Evolutionary conservation across 1,140 invertebrate species (phyloP).

Genomic region (Lineus longissimus): DNA sequence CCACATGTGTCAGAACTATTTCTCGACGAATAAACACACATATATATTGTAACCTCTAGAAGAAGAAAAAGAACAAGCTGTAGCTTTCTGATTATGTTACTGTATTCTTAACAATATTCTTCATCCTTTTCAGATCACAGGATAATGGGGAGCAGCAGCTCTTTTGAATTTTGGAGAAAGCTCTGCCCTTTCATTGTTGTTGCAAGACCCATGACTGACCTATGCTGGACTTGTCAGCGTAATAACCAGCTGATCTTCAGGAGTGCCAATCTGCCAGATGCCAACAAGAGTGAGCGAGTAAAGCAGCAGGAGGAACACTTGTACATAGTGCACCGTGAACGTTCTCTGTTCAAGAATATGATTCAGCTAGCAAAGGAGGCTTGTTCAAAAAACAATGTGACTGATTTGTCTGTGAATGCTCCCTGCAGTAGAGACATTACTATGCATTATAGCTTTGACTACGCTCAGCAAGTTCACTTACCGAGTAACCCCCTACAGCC

Average conservation of each 20-base stretch:
- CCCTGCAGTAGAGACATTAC: conserved; percentile 1
- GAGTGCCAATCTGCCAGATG: conserved; percentile 2
- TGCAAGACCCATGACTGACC: neutral
- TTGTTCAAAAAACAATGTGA: neutral
- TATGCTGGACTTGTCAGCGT: conserved; percentile 9
- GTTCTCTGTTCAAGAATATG: neutral
- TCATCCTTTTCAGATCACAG: neutral
- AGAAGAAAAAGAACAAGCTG: neutral
- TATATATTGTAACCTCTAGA: too few species aligned
- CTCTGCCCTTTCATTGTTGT: neutral
- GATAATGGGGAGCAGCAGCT: neutral
- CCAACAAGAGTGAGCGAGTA: conserved; percentile 1
- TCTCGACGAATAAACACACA: too few species aligned
- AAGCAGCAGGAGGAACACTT: conserved; percentile 10
- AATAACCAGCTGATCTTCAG: neutral
- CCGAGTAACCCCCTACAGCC: conserved; percentile 27
- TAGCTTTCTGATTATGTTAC: neutral
- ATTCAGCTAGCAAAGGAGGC: neutral
- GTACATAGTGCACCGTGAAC: neutral
- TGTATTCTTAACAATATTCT: neutral
- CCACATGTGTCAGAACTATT: too few species aligned
- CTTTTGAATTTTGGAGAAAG: neutral
- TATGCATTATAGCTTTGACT: conserved; percentile 24
- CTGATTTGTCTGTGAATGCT: neutral
- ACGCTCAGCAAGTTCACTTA: conserved; percentile 30